Evolutionary conservation across 2,113 vertebrate species (phyloP), one percentile per base, ranked within the genome.

Genomic region (Glaucomys volans): DNA sequence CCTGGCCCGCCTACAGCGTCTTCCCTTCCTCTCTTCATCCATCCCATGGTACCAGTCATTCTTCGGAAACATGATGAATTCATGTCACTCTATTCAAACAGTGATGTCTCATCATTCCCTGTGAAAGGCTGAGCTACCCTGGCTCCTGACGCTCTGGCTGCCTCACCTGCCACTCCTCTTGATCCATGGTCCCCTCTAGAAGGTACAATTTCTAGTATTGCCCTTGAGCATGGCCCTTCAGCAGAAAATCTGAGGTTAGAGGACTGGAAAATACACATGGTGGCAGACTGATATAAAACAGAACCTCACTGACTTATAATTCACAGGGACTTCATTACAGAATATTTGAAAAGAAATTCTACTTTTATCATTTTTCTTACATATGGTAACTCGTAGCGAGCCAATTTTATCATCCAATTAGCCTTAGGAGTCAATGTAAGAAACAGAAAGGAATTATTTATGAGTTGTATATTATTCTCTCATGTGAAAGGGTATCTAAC

Each of bases 391-490:
- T 91, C 57, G 69, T 30, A 82, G 71, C 22, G 94, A 92, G 69
- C 40, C 87, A 94, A 90, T 95, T 83, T 32, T 14, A 59, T 77
- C 64, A 90, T 37, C 30, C 71, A 83, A 52, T 44, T 44, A 94
- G 75, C n/a, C 62, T 79, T 52, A 87, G 64, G 50, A 83, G 26
- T 95, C 32, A 83, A 74, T 50, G n/a, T 62, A 89, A 83, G 18
- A 67, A 57, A 90, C 7, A 87, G 42, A 93, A 72, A 76, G 82
- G 26, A 80, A 90, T 91, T 86, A 74, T 84, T 94, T 74, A 59
- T 74, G 87, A 82, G 42, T 75, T 62, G 14, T 57, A 64, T 35
- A 37, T 74, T 86, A 90, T 82, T 81, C 62, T 95, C 85, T 92
- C 50, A 80, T 52, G 35, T 77, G n/a, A 74, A 81, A 94, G 87